Conservation (phyloP, 1,140 invertebrate species). For the Aethina tumida region DNA sequence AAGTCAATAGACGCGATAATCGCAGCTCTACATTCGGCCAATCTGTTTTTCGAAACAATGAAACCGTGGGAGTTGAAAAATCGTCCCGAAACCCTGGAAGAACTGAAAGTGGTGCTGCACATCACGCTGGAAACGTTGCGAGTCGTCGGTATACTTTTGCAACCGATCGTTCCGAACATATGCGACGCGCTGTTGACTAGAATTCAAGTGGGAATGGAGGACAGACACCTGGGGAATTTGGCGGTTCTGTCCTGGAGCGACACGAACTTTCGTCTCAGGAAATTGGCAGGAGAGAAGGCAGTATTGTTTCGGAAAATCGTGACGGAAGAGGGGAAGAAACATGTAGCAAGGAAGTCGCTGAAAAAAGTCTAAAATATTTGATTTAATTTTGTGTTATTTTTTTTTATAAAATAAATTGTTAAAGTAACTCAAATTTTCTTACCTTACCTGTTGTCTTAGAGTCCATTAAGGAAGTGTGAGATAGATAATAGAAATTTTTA, state of each 20-base stretch:
- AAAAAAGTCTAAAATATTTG: too few species aligned
- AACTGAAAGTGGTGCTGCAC: constrained; percentile 66
- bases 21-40: constrained; percentile 60
- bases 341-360: too few species aligned
- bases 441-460: too few species aligned
- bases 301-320: constrained; percentile 34
- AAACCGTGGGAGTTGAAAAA: constrained; percentile 81
- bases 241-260: constrained; percentile 34
- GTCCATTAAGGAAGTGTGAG: too few species aligned
- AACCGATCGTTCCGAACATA: constrained; percentile 76
- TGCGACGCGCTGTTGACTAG: constrained; percentile 55
- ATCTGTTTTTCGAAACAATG: constrained; percentile 75
- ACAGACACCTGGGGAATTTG: constrained; percentile 44
- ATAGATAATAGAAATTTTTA: too few species aligned
- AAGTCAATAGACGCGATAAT: constrained; percentile 72
- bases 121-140: constrained; percentile 76
- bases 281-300: constrained; percentile 23
- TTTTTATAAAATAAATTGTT: too few species aligned
- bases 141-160: constrained; percentile 64
- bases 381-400: too few species aligned
- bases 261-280: constrained; percentile 17
- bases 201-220: constrained; percentile 42
- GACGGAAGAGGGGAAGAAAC: constrained; percentile 13
- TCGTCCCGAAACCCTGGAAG: constrained; percentile 33
- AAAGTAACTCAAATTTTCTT: too few species aligned